A percentile compares a stretch with the other conserved stretches of the same genome.
These are phyloP conservation scores for Notolabrus celidotus DNA, from an alignment of 2,797 vertebrate genomes.

Conservation along the genomic window DNA sequence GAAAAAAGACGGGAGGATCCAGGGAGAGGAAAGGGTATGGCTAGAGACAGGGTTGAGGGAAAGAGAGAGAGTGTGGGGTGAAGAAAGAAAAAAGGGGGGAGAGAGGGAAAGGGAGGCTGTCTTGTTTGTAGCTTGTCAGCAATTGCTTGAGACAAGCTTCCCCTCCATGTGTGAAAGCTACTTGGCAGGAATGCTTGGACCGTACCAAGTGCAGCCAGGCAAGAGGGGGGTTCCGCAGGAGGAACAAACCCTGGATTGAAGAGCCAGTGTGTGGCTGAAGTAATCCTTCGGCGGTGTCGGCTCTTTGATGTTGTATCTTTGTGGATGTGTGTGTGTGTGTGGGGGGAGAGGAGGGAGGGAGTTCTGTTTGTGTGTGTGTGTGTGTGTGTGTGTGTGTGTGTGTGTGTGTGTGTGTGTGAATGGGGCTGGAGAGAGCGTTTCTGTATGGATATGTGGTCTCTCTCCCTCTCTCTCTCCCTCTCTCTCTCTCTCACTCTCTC, in stretches of 20 bases:
- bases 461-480: conserved; percentile 78
- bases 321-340: conserved; percentile 65
- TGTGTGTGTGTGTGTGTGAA: conserved; percentile 74
- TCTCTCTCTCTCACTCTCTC: conserved; percentile 79
- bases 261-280: conserved; percentile 90
- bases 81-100: conserved; percentile 22
- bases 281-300: conserved; percentile 89
- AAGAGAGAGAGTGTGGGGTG: conserved; percentile 16
- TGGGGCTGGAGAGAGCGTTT: conserved; percentile 82
- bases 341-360: background rate
- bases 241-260: conserved; percentile 88
- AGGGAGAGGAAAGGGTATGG: conserved; percentile 18
- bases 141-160: conserved; percentile 95
- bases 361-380: conserved; percentile 40
- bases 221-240: conserved; percentile 87
- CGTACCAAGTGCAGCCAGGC: conserved; percentile 89
- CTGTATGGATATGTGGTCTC: conserved; percentile 85
- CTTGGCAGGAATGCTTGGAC: conserved; percentile 97
- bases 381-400: conserved; percentile 57
- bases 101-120: conserved; percentile 85
- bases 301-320: conserved; percentile 85
- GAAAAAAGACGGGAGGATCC: background rate
- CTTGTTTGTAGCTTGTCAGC: conserved; percentile 98
- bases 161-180: conserved; percentile 95
- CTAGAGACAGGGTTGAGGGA: conserved; percentile 20